Base-by-base conservation (phyloP, 2,113 vertebrate genomes). In the Ranitomeya imitator region DNA sequence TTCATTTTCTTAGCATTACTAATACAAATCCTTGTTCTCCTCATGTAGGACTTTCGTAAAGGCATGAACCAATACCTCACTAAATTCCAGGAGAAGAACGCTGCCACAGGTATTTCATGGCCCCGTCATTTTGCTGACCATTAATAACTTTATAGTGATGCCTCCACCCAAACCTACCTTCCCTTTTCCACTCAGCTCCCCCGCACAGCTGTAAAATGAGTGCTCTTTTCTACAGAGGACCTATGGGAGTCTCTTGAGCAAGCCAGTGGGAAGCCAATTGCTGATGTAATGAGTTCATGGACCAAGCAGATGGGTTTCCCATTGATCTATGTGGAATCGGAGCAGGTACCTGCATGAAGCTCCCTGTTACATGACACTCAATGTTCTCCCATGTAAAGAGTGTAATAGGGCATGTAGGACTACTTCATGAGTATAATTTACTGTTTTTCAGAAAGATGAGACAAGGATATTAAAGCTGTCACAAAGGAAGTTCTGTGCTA, bases 271-370 rank as follows among this genome's bases (percentile, higher is more conserved):
- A 99, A 99, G 90, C 98, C 98, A 84, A 97, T 99, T 61, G 97
- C 96, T 90, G 96, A 95, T 10, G 97, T 99, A 89, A 99, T 99
- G 98, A 95, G 94, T 89, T 97, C 98, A 2, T 99, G 98, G 98
- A 99, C 98, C 93, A 98, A 98, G 92, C 98, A 99, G 85, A 99
- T 99, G 97, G 98, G 98, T 54, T 99, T 99, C 77, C 98, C 98
- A 0, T 97, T 99, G 85, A 97, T 99, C 90, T 97, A 95, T 4
- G 97, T 99, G 90, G 97, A 99, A 87, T 94, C 96, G 79, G 97
- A 98, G 21, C 97, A 99, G 97, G 98, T 99, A 94, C 63, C 45
- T 54, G 8, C 73, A 76, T 19, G 9, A 73, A 37, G 71, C 26
- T 77, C 23, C 65, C 19, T 18, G 11, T n/a, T 78, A 52, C 7